Conservation (phyloP, 2,888 invertebrate species). For the Drosophila limbata region DNA sequence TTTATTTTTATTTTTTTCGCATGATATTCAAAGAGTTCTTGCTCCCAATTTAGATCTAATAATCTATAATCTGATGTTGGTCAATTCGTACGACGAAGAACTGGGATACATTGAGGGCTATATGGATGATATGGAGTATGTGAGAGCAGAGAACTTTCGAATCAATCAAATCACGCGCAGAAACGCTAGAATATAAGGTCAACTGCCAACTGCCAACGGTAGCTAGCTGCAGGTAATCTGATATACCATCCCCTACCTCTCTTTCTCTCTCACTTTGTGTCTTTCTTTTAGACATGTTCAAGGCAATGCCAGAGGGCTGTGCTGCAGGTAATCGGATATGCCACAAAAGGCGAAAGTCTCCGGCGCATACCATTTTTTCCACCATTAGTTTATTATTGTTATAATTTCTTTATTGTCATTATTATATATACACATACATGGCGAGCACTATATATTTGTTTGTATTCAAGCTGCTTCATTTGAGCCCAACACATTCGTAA, state of each 20-base stretch:
- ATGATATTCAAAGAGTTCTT: too few relatives aligned
- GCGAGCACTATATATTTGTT: constrained; percentile 48
- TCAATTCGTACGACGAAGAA: constrained; percentile 22
- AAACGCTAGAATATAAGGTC: constrained; percentile 5
- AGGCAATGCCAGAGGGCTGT: constrained; percentile 36
- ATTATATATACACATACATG: constrained; percentile 43
- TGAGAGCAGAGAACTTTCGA: background rate
- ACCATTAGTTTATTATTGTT: constrained; percentile 78
- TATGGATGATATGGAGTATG: background rate
- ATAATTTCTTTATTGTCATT: constrained; percentile 81
- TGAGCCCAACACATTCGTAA: constrained; percentile 69
- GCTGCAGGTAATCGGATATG: constrained; percentile 72
- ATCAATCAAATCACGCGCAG: background rate
- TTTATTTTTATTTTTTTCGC: too few relatives aligned
- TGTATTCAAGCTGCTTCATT: constrained; percentile 58
- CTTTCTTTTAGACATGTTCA: constrained; percentile 22
- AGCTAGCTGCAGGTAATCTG: constrained; percentile 52
- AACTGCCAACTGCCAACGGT: constrained; percentile 23
- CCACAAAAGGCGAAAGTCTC: constrained; percentile 74
- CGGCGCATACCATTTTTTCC: constrained; percentile 53
- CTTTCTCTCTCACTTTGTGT: constrained; percentile 6
- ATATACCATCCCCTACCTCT: constrained; percentile 42
- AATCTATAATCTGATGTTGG: constrained; percentile 17
- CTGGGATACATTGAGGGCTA: constrained; percentile 3
- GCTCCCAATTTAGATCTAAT: constrained; percentile 9